A percentile compares a stretch with the other conserved stretches of the same genome.
Evolutionary conservation across 1,140 invertebrate species (phyloP).

Genomic region (Drosophila ercepeae): DNA sequence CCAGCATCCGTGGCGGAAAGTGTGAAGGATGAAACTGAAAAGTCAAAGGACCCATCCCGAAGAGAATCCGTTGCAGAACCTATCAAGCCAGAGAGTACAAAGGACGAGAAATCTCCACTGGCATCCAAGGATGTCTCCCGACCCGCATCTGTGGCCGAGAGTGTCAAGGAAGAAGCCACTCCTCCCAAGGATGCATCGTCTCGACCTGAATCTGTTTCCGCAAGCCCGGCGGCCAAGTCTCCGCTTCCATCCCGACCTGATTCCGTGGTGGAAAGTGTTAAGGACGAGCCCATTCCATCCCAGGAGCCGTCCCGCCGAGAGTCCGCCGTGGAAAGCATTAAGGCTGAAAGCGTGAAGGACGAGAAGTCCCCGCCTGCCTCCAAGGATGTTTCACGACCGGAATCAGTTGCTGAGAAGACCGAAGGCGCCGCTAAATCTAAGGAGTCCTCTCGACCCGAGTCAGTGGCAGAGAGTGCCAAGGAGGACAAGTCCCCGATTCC

Average conservation of each 20-base stretch:
- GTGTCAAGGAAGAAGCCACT: slow-evolving; percentile 20
- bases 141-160: slow-evolving; percentile 11
- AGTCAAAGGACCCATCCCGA: slow-evolving; percentile 33
- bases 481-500: neutral
- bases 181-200: neutral
- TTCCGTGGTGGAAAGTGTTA: slow-evolving; percentile 10
- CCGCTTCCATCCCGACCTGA: neutral
- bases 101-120: slow-evolving; percentile 3
- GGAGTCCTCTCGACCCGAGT: slow-evolving; percentile 30
- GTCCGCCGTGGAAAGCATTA: slow-evolving; percentile 41
- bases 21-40: slow-evolving; percentile 28
- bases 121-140: slow-evolving; percentile 20
- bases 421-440: neutral
- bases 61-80: slow-evolving; percentile 42
- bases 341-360: slow-evolving; percentile 16
- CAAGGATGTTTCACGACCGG: slow-evolving; percentile 15
- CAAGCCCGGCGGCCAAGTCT: slow-evolving; percentile 9
- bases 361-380: slow-evolving; percentile 7
- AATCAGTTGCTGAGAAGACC: slow-evolving; percentile 14
- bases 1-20: slow-evolving; percentile 34
- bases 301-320: neutral
- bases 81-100: slow-evolving; percentile 5
- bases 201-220: slow-evolving; percentile 32
- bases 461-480: slow-evolving; percentile 22
- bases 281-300: slow-evolving; percentile 34